Conservation (phyloP, 2,113 vertebrate genomes). For the Amphiprion percula region DNA sequence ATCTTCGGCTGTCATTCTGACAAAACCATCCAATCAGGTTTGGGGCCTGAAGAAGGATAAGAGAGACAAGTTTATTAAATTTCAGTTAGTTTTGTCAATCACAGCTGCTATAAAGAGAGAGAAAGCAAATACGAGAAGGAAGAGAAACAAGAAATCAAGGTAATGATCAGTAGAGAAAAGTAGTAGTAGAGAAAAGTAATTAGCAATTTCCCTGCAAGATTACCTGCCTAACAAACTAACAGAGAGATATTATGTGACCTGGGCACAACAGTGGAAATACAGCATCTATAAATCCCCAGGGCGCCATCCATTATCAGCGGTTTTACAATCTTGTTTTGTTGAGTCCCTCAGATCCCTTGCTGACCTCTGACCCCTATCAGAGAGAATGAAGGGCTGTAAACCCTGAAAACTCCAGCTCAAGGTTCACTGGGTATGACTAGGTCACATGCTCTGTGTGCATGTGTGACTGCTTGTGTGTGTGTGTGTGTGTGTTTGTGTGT, state of each 20-base stretch:
- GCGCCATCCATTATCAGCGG: conserved; percentile 62
- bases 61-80: conserved; percentile 19
- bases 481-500: conserved; percentile 24
- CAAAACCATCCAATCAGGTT: conserved; percentile 90
- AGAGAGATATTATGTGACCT: conserved; percentile 29
- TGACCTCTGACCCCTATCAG: conserved; percentile 75
- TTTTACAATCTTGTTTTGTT: conserved; percentile 82
- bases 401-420: conserved; percentile 73
- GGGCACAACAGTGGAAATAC: conserved; percentile 43
- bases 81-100: not conserved
- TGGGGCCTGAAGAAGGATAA: conserved; percentile 77
- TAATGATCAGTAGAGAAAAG: not conserved
- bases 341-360: conserved; percentile 58
- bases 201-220: conserved; percentile 24
- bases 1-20: conserved; percentile 99
- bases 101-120: not conserved
- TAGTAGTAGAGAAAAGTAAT: not conserved
- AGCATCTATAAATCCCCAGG: conserved; percentile 67
- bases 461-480: conserved; percentile 15
- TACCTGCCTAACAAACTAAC: conserved; percentile 30
- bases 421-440: conserved; percentile 68
- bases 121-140: not conserved
- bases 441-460: conserved; percentile 69
- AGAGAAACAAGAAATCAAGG: not conserved
- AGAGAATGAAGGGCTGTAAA: conserved; percentile 72